Percentiles rank a stretch among this genome's conserved stretches.
Conservation (phyloP, 1,140 invertebrate species). For the Campoletis sonorensis region DNA sequence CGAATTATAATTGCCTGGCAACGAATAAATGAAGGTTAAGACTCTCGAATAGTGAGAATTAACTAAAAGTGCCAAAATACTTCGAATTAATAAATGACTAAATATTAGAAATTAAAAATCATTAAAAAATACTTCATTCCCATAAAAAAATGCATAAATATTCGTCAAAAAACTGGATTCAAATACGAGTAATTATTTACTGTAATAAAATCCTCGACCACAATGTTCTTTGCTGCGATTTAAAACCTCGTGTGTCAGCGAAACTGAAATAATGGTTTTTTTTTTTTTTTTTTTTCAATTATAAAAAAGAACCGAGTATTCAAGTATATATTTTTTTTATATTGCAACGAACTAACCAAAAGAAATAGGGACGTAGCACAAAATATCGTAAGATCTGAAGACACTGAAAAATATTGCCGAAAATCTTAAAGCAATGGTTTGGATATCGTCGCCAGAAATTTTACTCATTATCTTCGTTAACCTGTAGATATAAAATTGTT, state of each 20-base stretch:
- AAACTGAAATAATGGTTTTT: conserved; percentile 31
- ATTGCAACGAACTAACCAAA: too few species aligned
- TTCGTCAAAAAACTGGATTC: not conserved
- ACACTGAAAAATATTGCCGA: conserved; percentile 42
- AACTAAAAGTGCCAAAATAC: not conserved
- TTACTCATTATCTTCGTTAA: conserved; percentile 42
- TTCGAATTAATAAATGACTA: too few species aligned
- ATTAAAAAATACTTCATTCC: too few species aligned
- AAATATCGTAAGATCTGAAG: conserved; percentile 29
- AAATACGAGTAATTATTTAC: conserved; percentile 13
- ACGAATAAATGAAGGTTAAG: not conserved
- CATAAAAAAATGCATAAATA: not conserved
- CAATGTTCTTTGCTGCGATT: conserved; percentile 30
- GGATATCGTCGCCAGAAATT: conserved; percentile 25
- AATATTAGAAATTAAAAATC: too few species aligned
- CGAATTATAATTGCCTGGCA: conserved; percentile 6
- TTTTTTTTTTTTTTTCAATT: not conserved
- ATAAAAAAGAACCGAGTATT: too few species aligned
- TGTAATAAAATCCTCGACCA: conserved; percentile 30
- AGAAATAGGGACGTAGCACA: conserved; percentile 29
- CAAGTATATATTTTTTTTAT: too few species aligned
- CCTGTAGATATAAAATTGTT: conserved; percentile 26
- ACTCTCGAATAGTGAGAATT: not conserved
- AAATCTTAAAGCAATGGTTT: conserved; percentile 14
- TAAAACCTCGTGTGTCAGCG: not conserved